Base-by-base conservation (phyloP, 2,888 invertebrate species). In the Antheraea assamensis region DNA sequence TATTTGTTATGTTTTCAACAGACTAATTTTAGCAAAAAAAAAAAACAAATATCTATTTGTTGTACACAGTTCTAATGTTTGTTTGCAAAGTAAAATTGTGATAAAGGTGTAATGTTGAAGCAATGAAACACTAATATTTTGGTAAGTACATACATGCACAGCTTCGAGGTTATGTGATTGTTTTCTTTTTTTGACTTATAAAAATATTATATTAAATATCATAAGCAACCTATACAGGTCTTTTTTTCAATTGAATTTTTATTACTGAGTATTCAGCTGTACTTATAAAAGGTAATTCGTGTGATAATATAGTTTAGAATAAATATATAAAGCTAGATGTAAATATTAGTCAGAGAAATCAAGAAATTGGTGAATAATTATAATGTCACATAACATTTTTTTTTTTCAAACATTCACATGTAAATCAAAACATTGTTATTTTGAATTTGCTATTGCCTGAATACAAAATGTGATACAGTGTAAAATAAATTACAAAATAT, bases 101-200 rank as follows among this genome's bases (percentile, higher is more conserved):
- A 64, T 64, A 13, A 30, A 30, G 27, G 30, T 30, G 61, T 4
- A 30, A 64, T 64, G 61, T 64, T 64, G 17, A 64, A 30, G 27
- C 3, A 15, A 64, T 3, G 19, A 64, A 64, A 58, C 24, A 24
- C n/a, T 24, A 24, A 24, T 24, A n/a, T 17, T 27, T 30, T 17
- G 10, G 61, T 30, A 61, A 61, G 61, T 61, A 61, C 27, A 27
- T 13, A 24, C 15, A 27, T 61, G 19, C 21, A 55, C 5, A n/a
- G 13, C 3, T 70, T 70, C n/a, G 21, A 58, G 73, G 73, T 73
- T 73, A 73, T 70, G 58, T 24, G 27, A 70, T 24, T 70, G 55
- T 73, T 70, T 58, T 61, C 24, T 24, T 35, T 27, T n/a, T 58
- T 17, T 58, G 24, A 10, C n/a, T 17, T 64, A 17, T 10, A 42